Conservation (phyloP, 2,113 vertebrate species). For the Megatriorchis doriae region DNA sequence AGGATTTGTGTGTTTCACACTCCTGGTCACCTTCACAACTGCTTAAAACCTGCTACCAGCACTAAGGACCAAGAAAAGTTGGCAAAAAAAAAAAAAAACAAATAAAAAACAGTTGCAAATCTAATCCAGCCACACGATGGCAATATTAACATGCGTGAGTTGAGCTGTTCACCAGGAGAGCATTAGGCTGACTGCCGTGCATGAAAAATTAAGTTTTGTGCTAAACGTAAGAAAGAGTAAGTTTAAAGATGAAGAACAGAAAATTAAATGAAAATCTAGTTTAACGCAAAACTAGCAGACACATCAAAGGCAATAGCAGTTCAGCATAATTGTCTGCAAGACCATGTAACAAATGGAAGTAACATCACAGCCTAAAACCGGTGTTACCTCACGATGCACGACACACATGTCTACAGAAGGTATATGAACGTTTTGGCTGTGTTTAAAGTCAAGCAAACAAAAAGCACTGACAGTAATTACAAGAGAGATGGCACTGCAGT, state of each 20-base stretch:
- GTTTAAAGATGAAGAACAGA: neutral
- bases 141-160: neutral
- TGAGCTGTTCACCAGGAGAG: neutral
- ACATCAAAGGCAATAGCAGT: neutral
- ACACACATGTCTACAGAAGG: neutral
- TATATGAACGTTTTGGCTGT: neutral
- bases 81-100: neutral
- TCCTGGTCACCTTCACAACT: neutral
- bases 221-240: neutral
- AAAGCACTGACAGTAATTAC: neutral
- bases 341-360: neutral
- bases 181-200: neutral
- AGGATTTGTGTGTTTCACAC: neutral
- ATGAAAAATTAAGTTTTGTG: neutral
- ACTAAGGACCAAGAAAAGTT: neutral
- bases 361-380: neutral
- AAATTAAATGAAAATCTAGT: neutral
- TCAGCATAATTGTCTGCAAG: neutral
- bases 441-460: neutral
- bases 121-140: slow-evolving; percentile 46
- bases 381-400: neutral
- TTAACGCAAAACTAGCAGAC: neutral
- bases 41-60: neutral
- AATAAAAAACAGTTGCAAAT: neutral
- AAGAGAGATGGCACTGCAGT: neutral